Evolutionary conservation across 2,888 invertebrate genomes (phyloP), one percentile per base, ranked within the genome.

Genomic region (Nomada fabriciana): DNA sequence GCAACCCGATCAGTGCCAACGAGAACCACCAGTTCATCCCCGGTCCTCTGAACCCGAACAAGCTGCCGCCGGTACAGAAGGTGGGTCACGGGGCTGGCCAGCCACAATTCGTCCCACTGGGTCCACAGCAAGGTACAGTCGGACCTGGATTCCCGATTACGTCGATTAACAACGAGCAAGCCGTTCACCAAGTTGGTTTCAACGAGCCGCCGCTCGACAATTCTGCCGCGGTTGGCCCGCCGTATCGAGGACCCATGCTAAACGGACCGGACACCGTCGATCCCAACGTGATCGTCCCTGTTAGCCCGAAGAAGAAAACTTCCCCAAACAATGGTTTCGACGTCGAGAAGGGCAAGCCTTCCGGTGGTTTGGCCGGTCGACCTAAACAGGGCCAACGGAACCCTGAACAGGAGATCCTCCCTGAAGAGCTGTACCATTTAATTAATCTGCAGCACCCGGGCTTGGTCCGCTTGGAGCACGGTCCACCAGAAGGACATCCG

Each of bases 381-480:
- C 59, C 74, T 0, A 91, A 91, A 73, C 82, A 86, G 13, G 86
- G 78, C 61, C 89, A 88, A 20, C 85, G 88, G 36, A 84, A 87
- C 55, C 84, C 88, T 3, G 88, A 78, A 61, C 29, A 88, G 57
- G 91, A 91, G 29, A 87, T 88, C 10, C 77, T 91, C 1, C 91
- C 92, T 0, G 93, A 93, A 3, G 91, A 93, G 36, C 81, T 93
- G 0, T 91, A 92, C 57, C 93, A 90, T 74, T 72, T 93, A 69
- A 92, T 93, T 11, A 93, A 91, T 64, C 86, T 91, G 3, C 93
- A 93, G 25, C 93, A 94, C 83, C 93, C 94, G 7, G 93, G 91
- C 0, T 71, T 93, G 18, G 88, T 91, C 4, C 90, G 91, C 7
- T 74, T 92, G 55, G 90, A 93, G 23, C 89, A 90, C 60, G 78